Percentiles rank a stretch among this genome's conserved stretches.
Conservation (phyloP, 1,140 invertebrate genomes). For the Nasonia vitripennis region DNA sequence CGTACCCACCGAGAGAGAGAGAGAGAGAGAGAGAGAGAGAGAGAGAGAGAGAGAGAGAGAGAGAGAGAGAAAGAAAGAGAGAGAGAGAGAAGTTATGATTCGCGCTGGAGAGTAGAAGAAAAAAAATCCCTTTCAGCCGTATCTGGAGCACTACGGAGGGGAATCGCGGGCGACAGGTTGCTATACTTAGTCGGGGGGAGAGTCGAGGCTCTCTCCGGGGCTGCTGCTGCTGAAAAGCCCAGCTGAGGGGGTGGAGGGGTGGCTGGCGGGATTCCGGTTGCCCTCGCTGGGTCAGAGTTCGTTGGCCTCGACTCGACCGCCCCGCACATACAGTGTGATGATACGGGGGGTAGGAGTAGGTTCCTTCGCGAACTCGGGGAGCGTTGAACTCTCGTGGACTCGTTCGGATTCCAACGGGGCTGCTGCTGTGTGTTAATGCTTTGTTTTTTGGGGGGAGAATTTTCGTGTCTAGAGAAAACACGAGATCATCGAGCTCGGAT, state of each 20-base stretch:
- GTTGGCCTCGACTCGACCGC: constrained; percentile 59
- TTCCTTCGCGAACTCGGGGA: not conserved
- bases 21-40: too few relatives aligned
- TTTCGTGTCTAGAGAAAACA: too few relatives aligned
- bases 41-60: too few relatives aligned
- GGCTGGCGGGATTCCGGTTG: constrained; percentile 55
- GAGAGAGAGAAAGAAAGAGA: too few relatives aligned
- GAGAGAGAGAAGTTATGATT: not conserved
- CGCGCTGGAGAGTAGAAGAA: constrained; percentile 10
- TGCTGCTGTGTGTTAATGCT: not conserved
- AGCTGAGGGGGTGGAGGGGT: constrained; percentile 49
- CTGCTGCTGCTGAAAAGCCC: not conserved
- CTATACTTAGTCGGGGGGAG: constrained; percentile 58
- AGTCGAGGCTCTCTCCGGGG: not conserved
- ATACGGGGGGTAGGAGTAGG: not conserved
- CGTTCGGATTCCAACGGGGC: not conserved
- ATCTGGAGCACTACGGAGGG: constrained; percentile 54
- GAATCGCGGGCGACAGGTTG: constrained; percentile 60
- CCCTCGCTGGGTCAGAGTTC: constrained; percentile 69
- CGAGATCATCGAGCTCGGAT: too few relatives aligned
- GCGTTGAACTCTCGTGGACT: constrained; percentile 2
- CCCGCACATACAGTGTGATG: not conserved
- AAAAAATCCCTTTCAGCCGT: constrained; percentile 51
- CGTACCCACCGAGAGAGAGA: not conserved
- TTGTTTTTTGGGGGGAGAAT: not conserved